Evolutionary conservation across 2,113 vertebrate species (phyloP), one percentile per base, ranked within the genome.

Genomic region (Muntiacus muntjak): DNA sequence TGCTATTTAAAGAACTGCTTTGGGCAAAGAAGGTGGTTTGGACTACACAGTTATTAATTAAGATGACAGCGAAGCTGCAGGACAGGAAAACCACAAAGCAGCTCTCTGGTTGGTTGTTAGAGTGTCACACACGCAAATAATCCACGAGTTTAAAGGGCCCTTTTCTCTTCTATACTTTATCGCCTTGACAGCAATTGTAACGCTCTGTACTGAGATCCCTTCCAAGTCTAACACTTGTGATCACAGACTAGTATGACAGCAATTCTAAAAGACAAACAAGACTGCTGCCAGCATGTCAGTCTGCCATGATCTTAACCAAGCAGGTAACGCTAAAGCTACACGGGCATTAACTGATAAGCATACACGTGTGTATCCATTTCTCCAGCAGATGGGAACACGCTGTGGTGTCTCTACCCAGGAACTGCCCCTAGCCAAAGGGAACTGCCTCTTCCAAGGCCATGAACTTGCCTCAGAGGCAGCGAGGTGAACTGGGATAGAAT

Each of bases 41-140:
- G 11, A 74, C 64, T 94, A 92, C 57, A 30, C 95, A 74, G 94
- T 96, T 98, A 98, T 91, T 97, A 98, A 98, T 98, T 94, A 97
- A 95, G 36, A 23, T 94, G 89, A 96, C 45, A 96, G 71, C 26
- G 76, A 74, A 95, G 95, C 98, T 97, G 94, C 40, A 87, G 95
- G 91, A 96, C 81, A 57, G 25, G 87, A 96, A 96, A 92, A 71
- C 97, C 96, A 91, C 93, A 93, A 93, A 95, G 97, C 78, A 84
- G 90, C 14, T 12, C 54, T 97, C 55, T 89, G 96, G 98, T 95
- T 1, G 0, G 54, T 2, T 71, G 85, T 95, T 95, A 97, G 15
- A 26, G 64, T 89, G 95, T 97, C 74, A 91, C 95, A 96, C 91
- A 87, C 95, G 97, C 25, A 98, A 96, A 97, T 94, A 97, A 95